A percentile compares a stretch with the other conserved stretches of the same genome.
Conservation (phyloP, 1,140 invertebrate genomes). For the Anastrepha ludens region DNA sequence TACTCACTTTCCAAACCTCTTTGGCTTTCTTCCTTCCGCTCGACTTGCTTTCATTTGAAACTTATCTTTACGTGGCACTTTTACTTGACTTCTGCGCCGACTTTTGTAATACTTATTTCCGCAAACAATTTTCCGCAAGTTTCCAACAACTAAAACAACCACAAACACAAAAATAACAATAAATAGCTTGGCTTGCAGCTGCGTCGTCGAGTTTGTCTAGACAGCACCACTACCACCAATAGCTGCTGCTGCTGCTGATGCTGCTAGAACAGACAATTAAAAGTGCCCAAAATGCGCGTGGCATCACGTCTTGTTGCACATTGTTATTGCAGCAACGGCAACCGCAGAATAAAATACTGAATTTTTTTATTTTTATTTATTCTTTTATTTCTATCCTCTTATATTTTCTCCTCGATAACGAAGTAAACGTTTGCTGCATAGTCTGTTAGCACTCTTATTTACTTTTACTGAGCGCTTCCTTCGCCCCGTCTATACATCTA, state of each 20-base stretch:
- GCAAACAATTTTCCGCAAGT: slow-evolving; percentile 51
- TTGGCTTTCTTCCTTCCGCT: neutral
- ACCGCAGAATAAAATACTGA: slow-evolving; percentile 41
- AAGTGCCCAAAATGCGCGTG: slow-evolving; percentile 46
- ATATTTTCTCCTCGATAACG: slow-evolving; percentile 27
- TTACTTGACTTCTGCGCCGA: slow-evolving; percentile 44
- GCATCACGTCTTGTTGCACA: slow-evolving; percentile 51
- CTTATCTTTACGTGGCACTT: slow-evolving; percentile 39
- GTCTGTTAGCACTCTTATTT: slow-evolving; percentile 10
- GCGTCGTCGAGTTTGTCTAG: slow-evolving; percentile 38
- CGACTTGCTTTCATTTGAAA: slow-evolving; percentile 7
- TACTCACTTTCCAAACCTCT: neutral
- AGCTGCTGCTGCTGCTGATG: neutral
- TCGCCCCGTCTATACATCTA: neutral
- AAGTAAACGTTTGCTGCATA: slow-evolving; percentile 43
- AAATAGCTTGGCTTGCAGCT: slow-evolving; percentile 30
- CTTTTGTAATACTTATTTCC: slow-evolving; percentile 42
- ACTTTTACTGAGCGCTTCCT: slow-evolving; percentile 13
- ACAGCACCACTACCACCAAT: neutral
- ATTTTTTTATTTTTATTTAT: neutral
- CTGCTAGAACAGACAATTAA: slow-evolving; percentile 38
- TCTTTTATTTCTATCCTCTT: neutral
- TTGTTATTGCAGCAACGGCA: slow-evolving; percentile 45
- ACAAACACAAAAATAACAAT: neutral
- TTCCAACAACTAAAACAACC: slow-evolving; percentile 25